These are phyloP conservation scores for Gryllus bimaculatus DNA, from an alignment of 1,140 invertebrate species.

Conservation along the genomic window DNA sequence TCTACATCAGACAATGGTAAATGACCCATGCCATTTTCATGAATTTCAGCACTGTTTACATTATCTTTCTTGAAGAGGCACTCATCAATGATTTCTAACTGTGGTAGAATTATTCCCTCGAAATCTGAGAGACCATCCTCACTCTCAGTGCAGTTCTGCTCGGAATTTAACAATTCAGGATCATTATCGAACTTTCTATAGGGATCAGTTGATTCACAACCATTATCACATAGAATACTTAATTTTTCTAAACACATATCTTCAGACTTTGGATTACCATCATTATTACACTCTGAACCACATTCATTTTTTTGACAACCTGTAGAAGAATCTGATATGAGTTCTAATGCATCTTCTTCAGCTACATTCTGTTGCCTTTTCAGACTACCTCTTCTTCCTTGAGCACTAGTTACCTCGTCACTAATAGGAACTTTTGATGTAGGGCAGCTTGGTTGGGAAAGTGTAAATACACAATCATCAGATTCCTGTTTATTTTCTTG, in stretches of 20 bases:
- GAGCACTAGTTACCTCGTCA: not conserved
- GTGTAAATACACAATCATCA: not conserved
- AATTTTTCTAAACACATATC: not conserved
- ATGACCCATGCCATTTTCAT: not conserved
- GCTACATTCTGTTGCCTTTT: slow-evolving; percentile 21
- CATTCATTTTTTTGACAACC: not conserved
- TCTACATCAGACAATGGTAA: not conserved
- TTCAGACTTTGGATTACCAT: not conserved
- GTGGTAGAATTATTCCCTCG: not conserved
- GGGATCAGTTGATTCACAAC: too few species aligned
- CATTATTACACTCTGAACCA: not conserved
- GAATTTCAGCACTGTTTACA: not conserved
- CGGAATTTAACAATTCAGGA: not conserved
- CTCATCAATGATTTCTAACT: not conserved
- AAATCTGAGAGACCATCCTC: not conserved
- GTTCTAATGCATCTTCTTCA: slow-evolving; percentile 17
- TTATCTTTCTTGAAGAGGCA: not conserved
- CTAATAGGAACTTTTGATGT: too few species aligned
- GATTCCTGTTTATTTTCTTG: not conserved
- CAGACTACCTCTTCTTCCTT: slow-evolving; percentile 19
- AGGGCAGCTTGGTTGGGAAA: not conserved
- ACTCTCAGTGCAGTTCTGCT: not conserved
- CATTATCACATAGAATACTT: not conserved
- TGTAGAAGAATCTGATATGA: not conserved
- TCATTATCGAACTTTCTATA: not conserved